Evolutionary conservation across 2,888 invertebrate species (phyloP).

Genomic region (Nemotelus pantherinus): DNA sequence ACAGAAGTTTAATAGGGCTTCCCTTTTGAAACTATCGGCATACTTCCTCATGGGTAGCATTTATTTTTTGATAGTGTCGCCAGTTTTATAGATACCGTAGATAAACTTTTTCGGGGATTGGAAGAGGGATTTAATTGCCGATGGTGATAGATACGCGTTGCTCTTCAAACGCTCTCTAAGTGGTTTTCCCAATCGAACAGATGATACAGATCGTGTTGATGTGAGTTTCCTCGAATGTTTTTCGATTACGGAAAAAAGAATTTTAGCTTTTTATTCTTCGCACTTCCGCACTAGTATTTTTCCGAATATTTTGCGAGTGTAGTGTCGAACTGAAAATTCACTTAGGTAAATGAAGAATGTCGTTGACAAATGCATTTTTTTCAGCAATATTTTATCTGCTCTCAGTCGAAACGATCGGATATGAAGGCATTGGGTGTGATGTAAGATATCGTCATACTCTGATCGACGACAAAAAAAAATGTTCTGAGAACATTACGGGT

Average conservation of each 20-base stretch:
- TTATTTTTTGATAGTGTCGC: background rate
- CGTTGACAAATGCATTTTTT: conserved; percentile 35
- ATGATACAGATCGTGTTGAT: conserved; percentile 42
- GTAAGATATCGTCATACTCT: background rate
- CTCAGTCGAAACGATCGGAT: background rate
- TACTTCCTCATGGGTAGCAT: background rate
- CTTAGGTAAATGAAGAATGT: conserved; percentile 44
- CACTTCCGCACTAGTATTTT: conserved; percentile 40
- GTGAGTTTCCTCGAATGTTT: conserved; percentile 27
- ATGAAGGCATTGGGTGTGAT: background rate
- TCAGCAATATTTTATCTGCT: conserved; percentile 12
- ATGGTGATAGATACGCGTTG: conserved; percentile 24
- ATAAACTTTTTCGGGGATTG: conserved; percentile 40
- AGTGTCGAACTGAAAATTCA: conserved; percentile 32
- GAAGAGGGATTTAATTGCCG: conserved; percentile 38
- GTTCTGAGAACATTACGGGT: conserved; percentile 1
- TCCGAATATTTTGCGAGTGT: conserved; percentile 11
- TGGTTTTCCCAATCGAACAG: conserved; percentile 35
- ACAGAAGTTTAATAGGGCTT: too few species aligned
- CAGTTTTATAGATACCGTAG: background rate
- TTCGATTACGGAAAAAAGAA: conserved; percentile 28
- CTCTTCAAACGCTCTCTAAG: conserved; percentile 36
- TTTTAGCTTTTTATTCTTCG: conserved; percentile 33
- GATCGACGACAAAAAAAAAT: background rate
- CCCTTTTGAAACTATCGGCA: background rate